Conservation (phyloP, 2,797 vertebrate genomes). For the Poeciliopsis paucimaculata region DNA sequence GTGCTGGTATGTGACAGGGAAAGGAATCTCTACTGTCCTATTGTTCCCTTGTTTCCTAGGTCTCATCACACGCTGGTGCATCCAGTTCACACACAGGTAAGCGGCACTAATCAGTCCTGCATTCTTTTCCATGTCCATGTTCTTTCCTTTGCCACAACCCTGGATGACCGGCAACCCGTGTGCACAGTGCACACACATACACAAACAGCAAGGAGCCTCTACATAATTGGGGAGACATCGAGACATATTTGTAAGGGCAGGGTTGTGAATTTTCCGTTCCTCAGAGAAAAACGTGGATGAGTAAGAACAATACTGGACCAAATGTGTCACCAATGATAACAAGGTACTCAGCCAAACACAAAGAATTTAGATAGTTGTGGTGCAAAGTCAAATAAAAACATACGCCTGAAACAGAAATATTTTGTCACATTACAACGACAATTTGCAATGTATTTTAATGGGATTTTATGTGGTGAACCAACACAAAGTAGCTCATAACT, state of each 20-base stretch:
- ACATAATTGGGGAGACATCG: conserved; percentile 53
- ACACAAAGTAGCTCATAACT: background rate
- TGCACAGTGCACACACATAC: background rate
- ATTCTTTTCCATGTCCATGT: conserved; percentile 76
- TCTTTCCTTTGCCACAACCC: conserved; percentile 72
- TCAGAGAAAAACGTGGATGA: conserved; percentile 21
- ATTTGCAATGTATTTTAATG: background rate
- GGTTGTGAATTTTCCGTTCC: conserved; percentile 53
- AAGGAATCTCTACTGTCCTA: conserved; percentile 99
- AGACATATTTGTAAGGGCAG: conserved; percentile 48
- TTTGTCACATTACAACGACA: background rate
- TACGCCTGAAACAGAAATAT: background rate
- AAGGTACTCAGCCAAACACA: background rate
- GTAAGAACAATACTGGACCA: conserved; percentile 18
- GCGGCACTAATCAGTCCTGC: conserved; percentile 76
- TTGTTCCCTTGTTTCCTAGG: conserved; percentile 96
- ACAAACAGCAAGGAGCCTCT: conserved; percentile 5
- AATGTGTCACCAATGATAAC: conserved; percentile 3
- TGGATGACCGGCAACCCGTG: conserved; percentile 42
- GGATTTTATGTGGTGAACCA: background rate
- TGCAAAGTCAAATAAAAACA: background rate
- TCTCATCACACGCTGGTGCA: conserved; percentile 85
- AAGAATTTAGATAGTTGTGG: background rate
- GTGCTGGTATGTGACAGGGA: conserved; percentile 91
- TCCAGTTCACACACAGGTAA: conserved; percentile 82